Evolutionary conservation across 2,888 invertebrate species (phyloP), one percentile per base, ranked within the genome.

Genomic region (Eilema sororculum): DNA sequence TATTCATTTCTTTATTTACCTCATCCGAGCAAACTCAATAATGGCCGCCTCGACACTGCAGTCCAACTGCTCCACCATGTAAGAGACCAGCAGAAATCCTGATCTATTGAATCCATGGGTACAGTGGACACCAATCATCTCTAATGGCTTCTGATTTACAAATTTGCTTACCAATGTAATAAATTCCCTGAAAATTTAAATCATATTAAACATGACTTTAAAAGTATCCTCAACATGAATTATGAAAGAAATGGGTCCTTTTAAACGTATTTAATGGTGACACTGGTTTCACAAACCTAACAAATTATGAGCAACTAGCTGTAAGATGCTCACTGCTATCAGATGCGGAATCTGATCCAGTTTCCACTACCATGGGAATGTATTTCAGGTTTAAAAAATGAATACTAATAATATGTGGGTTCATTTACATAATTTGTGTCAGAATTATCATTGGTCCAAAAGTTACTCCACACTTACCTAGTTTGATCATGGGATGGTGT

Each of bases 101-200:
- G 99, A 99, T 81, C 99, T 96, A 90, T 99, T 99, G 91, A 99
- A 99, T 0, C 99, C 99, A 91, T 99, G 99, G 0, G 99, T 99
- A 87, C 99, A 99, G 89, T 99, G 99, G 10, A 99, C 97, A 10
- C 97, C 98, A 78, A 98, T 97, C 63, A 96, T 90, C 84, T 98
- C 97, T 71, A 98, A 89, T 0, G 99, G 99, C 85, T 98, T 96
- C 76, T 98, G 96, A 25, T 96, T 94, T 41, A 98, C 97, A 86
- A 98, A 99, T 76, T 96, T 96, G 68, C 96, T 96, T 70, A 98
- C 98, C 61, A 98, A 89, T 76, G 97, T 94, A 72, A 99, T 97
- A 88, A 99, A 99, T n/a, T 96, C 91, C 65, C 96, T 95, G 87
- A 61, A 73, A 76, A 16, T 60, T 24, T 22, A 16, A 28, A 30